Evolutionary conservation across 2,888 invertebrate species (phyloP), one percentile per base, ranked within the genome.

Genomic region (Ferdinandea cuprea): DNA sequence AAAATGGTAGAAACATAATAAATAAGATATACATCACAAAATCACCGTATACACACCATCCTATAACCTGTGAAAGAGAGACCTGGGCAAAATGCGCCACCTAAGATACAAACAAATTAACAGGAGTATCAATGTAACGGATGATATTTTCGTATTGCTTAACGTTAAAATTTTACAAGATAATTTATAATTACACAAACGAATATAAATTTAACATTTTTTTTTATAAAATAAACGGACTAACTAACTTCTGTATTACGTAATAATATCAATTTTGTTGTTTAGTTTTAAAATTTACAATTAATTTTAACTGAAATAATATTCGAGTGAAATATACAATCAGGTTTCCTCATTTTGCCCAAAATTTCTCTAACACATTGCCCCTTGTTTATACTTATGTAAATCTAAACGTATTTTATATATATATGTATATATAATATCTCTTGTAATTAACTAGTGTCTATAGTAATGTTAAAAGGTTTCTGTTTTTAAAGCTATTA

Each of bases 401-500:
- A n/a, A n/a, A n/a, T 50, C 69, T 68, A 73, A 19, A 44, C 44
- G 37, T 72, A 42, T 74, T 56, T 59, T 69, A 42, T 63, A 40
- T 63, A 21, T 81, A 61, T 72, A 72, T 69, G 32, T 63, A 40
- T 63, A 21, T 81, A 61, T 72, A 72, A 68, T 78, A 40, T 77
- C 48, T 81, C 63, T 56, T 65, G 66, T 81, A 81, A 59, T 81
- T 54, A 56, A 42, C 66, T 83, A 83, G 68, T 73, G 17, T 61
- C 78, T 78, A 83, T 48, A 68, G 78, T 78, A 48, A 78, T 83
- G 72, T 78, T 83, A 68, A 68, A 83, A 83, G 78, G 83, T 83
- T 76, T 78, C 65, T 66, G 44, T 52, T 76, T 79, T 78, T 83
- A 83, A 83, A 83, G 83, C 83, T 83, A 83, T 83, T 78, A 78